A percentile compares a stretch with the other conserved stretches of the same genome.
phyloP scores from a whole-genome alignment of 1,140 invertebrate genomes.

The Orussus abietinus region DNA sequence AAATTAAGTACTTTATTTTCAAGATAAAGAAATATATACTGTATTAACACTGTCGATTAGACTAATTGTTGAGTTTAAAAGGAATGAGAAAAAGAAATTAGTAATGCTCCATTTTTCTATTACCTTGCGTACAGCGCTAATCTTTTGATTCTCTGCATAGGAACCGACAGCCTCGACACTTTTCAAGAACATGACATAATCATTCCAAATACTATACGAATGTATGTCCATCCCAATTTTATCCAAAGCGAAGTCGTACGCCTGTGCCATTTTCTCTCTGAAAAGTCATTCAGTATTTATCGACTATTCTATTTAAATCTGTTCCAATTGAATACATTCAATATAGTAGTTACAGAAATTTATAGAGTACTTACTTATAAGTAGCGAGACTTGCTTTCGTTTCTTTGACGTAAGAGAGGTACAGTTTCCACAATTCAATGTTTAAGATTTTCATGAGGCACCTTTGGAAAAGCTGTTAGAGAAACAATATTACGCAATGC shows the following conservation, averaged over 20 bases:
- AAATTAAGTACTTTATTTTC: too few relatives aligned
- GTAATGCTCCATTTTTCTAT: slow-evolving; percentile 9
- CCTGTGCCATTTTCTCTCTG: slow-evolving; percentile 98
- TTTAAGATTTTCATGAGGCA: slow-evolving; percentile 98
- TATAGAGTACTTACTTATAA: slow-evolving; percentile 76
- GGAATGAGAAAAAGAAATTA: too few relatives aligned
- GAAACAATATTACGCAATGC: slow-evolving; percentile 24
- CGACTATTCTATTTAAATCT: slow-evolving; percentile 11
- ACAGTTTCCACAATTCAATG: slow-evolving; percentile 98
- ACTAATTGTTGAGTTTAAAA: too few relatives aligned
- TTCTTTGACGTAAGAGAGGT: slow-evolving; percentile 97
- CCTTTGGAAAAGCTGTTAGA: slow-evolving; percentile 87
- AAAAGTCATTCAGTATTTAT: slow-evolving; percentile 28
- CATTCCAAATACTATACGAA: slow-evolving; percentile 94
- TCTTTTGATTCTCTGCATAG: slow-evolving; percentile 99
- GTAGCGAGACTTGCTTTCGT: slow-evolving; percentile 90
- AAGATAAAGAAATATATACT: too few relatives aligned
- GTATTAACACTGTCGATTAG: too few relatives aligned
- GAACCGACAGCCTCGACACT: slow-evolving; percentile 95
- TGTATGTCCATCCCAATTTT: slow-evolving; percentile 98
- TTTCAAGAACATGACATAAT: slow-evolving; percentile 97
- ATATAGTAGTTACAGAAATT: slow-evolving; percentile 8
- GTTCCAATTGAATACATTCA: not conserved
- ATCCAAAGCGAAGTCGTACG: slow-evolving; percentile 98
- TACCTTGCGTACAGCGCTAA: slow-evolving; percentile 94